A percentile compares a stretch with the other conserved stretches of the same genome.
These are phyloP conservation scores for Agelas oroides DNA, from an alignment of 37 sponge, comb jelly and placozoan genomes.

Conservation along the genomic window DNA sequence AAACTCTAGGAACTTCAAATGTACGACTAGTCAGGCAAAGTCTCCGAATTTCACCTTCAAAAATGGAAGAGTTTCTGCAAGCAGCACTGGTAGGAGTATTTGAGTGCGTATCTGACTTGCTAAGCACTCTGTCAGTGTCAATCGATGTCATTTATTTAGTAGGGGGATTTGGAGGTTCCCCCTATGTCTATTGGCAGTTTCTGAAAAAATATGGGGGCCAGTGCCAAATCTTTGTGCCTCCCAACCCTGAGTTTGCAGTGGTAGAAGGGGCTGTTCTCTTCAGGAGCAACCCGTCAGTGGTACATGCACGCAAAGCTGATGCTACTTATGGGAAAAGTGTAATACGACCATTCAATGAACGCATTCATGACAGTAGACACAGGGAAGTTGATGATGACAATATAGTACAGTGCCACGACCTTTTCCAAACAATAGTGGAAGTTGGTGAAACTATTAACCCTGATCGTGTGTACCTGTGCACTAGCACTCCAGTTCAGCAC, in stretches of 20 bases:
- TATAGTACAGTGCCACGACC: conserved; percentile 2
- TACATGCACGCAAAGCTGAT: conserved; percentile 44
- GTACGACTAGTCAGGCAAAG: not conserved
- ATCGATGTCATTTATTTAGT: conserved; percentile 34
- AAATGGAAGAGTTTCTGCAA: conserved; percentile 31
- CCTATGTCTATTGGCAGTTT: conserved; percentile 24
- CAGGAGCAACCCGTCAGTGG: conserved; percentile 10
- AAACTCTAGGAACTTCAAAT: not conserved
- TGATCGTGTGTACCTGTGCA: conserved; percentile 37
- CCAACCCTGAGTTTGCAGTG: conserved; percentile 23
- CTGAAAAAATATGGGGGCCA: not conserved
- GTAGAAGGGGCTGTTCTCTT: conserved; percentile 40
- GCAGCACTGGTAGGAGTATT: conserved; percentile 31
- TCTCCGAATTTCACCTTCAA: conserved; percentile 8
- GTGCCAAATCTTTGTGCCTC: conserved; percentile 33
- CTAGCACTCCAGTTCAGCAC: not conserved
- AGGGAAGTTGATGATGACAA: not conserved
- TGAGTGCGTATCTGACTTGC: not conserved
- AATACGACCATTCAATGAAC: conserved; percentile 7
- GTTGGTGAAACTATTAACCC: conserved; percentile 27
- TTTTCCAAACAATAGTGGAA: conserved; percentile 40
- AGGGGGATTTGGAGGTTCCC: conserved; percentile 63
- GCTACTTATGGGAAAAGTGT: conserved; percentile 48
- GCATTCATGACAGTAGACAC: conserved; percentile 8
- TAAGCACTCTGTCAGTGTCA: not conserved